Base-by-base conservation (phyloP, 1,140 invertebrate species). In the Achroia grisella region DNA sequence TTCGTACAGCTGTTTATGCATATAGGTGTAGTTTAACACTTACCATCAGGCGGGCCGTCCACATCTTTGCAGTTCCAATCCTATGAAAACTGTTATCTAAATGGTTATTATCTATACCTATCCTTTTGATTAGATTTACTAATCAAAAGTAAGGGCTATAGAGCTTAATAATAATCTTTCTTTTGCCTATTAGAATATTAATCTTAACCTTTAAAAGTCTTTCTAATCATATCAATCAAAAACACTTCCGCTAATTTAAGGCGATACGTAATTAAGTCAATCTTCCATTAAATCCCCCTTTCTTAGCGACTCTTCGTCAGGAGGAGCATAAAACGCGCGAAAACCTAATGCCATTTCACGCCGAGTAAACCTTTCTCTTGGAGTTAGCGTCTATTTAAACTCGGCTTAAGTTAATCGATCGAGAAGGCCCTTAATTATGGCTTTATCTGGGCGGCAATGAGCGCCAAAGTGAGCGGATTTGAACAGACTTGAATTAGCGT, bases 371-470 rank as follows among this genome's bases (percentile, higher is more conserved):
- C 78, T 82, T 79, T 85, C 81, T 81, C 66, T 56, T 36, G 58
- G 71, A 82, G 78, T 82, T 85, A 85, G 66, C 75, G 78, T 85
- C 81, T 85, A 63, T 84, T 82, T 82, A 79, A 82, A 85, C 78
- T 81, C 67, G 78, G 78, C 70, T 85, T 77, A 79, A 82, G 47
- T 82, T 81, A 85, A 85, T 85, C 78, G 78, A 82, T 85, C 65
- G 78, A 62, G 81, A 85, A 85, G 64, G 78, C 63, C 64, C 71
- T 85, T 85, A 82, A 85, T 85, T 82, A 82, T 75, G 69, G 76
- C 67, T 78, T 82, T 81, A 78, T 78, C 73, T 75, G 62, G 55
- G 59, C 50, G 67, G 62, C 70, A 73, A 79, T 66, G 67, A 72
- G 70, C 69, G 73, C 17, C 17, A 23, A 23, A 78, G 77, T 60